A percentile compares a stretch with the other conserved stretches of the same genome.
phyloP scores from a whole-genome alignment of 2,113 vertebrate species.

The Eublepharis macularius region DNA sequence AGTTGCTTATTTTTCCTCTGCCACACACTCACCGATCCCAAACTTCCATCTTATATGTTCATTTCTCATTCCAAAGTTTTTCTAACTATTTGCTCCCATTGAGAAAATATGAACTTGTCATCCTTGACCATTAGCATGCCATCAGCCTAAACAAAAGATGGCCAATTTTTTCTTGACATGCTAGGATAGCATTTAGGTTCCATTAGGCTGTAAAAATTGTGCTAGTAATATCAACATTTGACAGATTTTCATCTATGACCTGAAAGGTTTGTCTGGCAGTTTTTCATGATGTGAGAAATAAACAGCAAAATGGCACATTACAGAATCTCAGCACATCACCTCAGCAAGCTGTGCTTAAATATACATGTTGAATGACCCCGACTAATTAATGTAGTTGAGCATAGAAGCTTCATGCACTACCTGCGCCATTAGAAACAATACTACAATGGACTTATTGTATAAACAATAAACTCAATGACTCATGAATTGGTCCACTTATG shows the following conservation, averaged over 20 bases:
- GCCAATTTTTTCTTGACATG: background rate
- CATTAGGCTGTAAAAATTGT: background rate
- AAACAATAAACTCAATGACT: background rate
- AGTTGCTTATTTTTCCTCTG: too few species aligned
- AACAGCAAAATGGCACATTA: background rate
- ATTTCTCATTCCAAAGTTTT: background rate
- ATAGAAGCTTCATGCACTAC: background rate
- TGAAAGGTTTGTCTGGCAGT: constrained; percentile 2
- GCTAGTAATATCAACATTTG: background rate
- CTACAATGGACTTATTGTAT: background rate
- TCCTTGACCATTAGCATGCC: background rate
- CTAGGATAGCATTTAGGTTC: background rate
- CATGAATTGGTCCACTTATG: background rate
- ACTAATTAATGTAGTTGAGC: background rate
- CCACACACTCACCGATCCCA: background rate
- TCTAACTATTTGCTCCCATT: background rate
- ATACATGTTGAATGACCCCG: background rate
- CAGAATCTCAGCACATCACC: background rate
- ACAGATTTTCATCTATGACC: constrained; percentile 1
- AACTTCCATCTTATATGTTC: background rate
- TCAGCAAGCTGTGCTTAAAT: background rate
- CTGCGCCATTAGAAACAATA: background rate
- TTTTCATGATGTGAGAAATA: constrained; percentile 22
- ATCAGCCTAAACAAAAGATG: background rate
- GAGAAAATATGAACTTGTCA: background rate